Evolutionary conservation across 2,888 invertebrate species (phyloP).

Genomic region (Ommatoiulus sabulosus): DNA sequence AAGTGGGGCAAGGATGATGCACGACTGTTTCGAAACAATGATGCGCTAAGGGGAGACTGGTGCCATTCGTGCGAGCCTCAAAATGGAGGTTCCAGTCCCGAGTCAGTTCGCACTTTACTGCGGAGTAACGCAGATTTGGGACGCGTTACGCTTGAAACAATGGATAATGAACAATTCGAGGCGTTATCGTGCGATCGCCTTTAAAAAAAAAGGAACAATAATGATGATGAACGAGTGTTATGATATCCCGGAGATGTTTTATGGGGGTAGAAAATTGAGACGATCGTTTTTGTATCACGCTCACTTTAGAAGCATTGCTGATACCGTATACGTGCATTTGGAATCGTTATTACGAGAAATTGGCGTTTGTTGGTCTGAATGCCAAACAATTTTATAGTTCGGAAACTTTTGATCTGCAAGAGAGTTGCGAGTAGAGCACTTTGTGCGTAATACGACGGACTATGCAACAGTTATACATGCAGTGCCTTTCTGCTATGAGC

Average conservation of each 20-base stretch:
- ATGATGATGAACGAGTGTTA: conserved; percentile 13
- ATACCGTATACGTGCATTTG: too few relatives aligned
- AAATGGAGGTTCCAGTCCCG: conserved; percentile 15
- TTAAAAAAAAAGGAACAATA: not conserved
- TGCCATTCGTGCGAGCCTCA: not conserved
- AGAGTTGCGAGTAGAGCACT: too few relatives aligned
- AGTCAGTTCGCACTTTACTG: not conserved
- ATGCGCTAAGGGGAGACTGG: not conserved
- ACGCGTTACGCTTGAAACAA: conserved; percentile 20
- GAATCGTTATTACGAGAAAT: too few relatives aligned
- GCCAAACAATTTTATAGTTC: too few relatives aligned
- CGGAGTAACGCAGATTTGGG: not conserved
- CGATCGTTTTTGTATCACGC: too few relatives aligned
- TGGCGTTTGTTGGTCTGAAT: too few relatives aligned
- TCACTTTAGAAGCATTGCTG: too few relatives aligned
- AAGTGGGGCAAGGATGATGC: conserved; percentile 28
- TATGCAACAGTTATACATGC: too few relatives aligned
- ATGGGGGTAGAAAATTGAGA: not conserved
- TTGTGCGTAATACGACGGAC: too few relatives aligned
- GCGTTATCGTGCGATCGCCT: conserved; percentile 22
- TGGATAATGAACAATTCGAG: conserved; percentile 22
- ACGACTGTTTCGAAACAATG: conserved; percentile 25
- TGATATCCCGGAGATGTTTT: not conserved
- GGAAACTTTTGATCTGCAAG: too few relatives aligned
- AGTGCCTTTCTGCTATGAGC: too few relatives aligned